These are phyloP conservation scores for Odobenus rosmarus DNA, from an alignment of 2,113 vertebrate genomes.

Conservation along the genomic window DNA sequence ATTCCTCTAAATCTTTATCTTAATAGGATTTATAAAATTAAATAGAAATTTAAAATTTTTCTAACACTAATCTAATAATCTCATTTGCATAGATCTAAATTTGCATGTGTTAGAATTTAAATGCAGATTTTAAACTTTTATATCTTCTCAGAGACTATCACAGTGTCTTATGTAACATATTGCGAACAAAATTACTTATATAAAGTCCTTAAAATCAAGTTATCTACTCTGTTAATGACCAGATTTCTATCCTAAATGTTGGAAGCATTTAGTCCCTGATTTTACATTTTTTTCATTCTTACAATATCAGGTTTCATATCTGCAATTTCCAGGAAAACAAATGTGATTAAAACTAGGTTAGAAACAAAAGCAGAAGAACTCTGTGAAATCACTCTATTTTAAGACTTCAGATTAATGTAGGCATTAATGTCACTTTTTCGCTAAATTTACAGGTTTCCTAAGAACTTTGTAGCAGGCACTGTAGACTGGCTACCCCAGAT, in stretches of 20 bases:
- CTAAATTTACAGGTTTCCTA: not conserved
- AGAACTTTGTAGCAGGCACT: not conserved
- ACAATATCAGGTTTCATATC: not conserved
- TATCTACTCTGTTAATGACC: not conserved
- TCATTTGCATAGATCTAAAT: conserved; percentile 43
- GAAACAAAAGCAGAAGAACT: not conserved
- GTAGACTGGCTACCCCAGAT: not conserved
- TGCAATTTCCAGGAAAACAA: not conserved
- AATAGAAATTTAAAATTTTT: not conserved
- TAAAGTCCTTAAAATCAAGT: not conserved
- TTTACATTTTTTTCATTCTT: not conserved
- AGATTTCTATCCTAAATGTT: not conserved
- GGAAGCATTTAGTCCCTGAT: not conserved
- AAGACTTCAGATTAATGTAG: not conserved
- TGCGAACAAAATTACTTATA: not conserved
- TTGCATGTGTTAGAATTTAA: conserved; percentile 45
- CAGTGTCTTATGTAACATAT: not conserved
- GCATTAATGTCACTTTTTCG: not conserved
- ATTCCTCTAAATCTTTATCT: not conserved
- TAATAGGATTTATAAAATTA: not conserved
- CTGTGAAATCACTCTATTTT: not conserved
- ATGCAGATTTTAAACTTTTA: conserved; percentile 23
- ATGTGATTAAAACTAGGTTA: not conserved
- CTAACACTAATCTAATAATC: not conserved
- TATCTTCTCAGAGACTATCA: not conserved